Conservation (phyloP, 2,888 invertebrate genomes). For the Athalia rosae region DNA sequence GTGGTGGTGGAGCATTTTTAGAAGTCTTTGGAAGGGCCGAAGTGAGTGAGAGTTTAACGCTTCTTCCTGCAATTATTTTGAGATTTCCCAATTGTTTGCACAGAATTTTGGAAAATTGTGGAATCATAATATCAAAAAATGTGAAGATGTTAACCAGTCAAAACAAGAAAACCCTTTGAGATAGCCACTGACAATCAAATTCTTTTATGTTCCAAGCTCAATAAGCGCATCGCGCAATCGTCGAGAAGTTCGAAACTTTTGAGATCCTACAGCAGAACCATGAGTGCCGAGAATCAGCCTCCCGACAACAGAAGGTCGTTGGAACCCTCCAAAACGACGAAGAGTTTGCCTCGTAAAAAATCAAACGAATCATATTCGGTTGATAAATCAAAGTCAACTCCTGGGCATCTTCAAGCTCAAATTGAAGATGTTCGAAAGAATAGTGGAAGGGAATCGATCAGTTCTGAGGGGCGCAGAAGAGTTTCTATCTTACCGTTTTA, state of each 20-base stretch:
- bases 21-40: conserved; percentile 49
- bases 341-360: not conserved
- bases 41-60: not conserved
- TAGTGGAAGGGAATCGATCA: not conserved
- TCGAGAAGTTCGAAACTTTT: not conserved
- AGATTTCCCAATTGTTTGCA: too few species aligned
- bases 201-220: not conserved
- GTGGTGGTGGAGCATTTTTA: conserved; percentile 66
- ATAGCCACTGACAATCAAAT: not conserved
- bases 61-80: too few species aligned
- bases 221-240: not conserved
- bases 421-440: not conserved
- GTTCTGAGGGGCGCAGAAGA: conserved; percentile 31
- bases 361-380: not conserved
- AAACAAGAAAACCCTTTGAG: not conserved
- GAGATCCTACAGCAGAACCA: not conserved
- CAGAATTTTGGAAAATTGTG: too few species aligned
- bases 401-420: not conserved
- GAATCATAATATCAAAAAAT: too few species aligned
- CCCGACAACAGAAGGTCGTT: too few species aligned
- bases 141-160: not conserved
- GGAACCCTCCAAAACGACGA: too few species aligned
- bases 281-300: not conserved
- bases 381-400: not conserved
- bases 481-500: conserved; percentile 32